Conservation (phyloP, 2,888 invertebrate genomes). For the Drosophila robusta region DNA sequence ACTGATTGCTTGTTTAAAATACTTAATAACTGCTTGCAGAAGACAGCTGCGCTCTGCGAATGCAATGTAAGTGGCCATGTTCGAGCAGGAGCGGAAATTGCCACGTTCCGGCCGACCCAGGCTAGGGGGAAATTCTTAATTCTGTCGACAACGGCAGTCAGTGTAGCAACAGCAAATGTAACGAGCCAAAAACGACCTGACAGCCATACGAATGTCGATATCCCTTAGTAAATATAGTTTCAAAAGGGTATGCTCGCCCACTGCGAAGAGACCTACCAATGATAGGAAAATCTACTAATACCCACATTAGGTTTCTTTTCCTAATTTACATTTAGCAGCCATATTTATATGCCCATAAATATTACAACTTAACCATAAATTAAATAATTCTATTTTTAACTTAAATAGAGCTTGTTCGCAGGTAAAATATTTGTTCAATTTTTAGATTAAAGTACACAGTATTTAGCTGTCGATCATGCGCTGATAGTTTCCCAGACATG, state of each 20-base stretch:
- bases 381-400: too few species aligned
- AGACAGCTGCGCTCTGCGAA: constrained; percentile 9
- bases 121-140: constrained; percentile 41
- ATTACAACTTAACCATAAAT: too few species aligned
- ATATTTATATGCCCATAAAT: too few species aligned
- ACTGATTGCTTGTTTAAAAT: constrained; percentile 59
- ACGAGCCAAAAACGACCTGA: constrained; percentile 7
- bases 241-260: constrained; percentile 6
- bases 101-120: constrained; percentile 59
- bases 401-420: too few species aligned
- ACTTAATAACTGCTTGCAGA: constrained; percentile 52
- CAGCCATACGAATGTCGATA: constrained; percentile 11
- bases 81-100: constrained; percentile 63
- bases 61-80: constrained; percentile 38
- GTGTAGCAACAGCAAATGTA: constrained; percentile 16
- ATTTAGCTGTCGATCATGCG: constrained; percentile 11
- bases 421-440: too few species aligned
- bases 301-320: too few species aligned
- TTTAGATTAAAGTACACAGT: background rate
- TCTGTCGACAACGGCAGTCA: constrained; percentile 33
- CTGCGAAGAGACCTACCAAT: background rate
- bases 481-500: background rate
- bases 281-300: background rate
- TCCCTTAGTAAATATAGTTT: background rate
- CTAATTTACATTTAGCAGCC: too few species aligned